Conservation (phyloP, 2,888 invertebrate species). For the Drosophila ustulata region DNA sequence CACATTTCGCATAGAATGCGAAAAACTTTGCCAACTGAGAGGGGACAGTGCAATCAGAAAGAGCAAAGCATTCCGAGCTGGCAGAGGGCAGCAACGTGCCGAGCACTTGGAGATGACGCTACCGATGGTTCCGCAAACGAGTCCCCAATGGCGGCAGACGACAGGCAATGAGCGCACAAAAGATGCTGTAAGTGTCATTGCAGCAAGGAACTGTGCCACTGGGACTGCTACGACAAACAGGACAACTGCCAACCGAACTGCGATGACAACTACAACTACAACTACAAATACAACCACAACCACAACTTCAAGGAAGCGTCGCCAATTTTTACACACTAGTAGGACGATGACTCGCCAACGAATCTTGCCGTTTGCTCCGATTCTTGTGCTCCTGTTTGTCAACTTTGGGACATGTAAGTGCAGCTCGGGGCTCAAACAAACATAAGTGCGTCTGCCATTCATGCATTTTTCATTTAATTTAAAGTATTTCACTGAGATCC, state of each 20-base stretch:
- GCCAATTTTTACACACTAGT: conserved; percentile 62
- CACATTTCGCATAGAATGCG: conserved; percentile 66
- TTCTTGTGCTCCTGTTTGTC: conserved; percentile 42
- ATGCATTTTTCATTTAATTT: conserved; percentile 64
- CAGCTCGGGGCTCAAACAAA: conserved; percentile 43
- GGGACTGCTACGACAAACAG: conserved; percentile 53
- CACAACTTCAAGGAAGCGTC: conserved; percentile 39
- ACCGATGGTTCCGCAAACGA: conserved; percentile 67
- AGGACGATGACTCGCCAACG: conserved; percentile 56
- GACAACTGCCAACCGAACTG: conserved; percentile 8
- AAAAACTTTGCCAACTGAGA: conserved; percentile 63
- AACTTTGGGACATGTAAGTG: conserved; percentile 68
- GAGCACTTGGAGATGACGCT: conserved; percentile 55
- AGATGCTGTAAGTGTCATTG: conserved; percentile 72
- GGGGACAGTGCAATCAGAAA: conserved; percentile 70
- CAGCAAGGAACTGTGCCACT: conserved; percentile 72
- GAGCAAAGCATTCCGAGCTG: conserved; percentile 11
- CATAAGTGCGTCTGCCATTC: conserved; percentile 21
- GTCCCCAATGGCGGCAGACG: conserved; percentile 70
- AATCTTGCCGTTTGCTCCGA: conserved; percentile 46
- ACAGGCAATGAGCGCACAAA: conserved; percentile 66
- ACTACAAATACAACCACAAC: neutral
- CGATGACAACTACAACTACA: conserved; percentile 12
- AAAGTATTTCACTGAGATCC: neutral
- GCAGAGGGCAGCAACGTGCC: conserved; percentile 47